Base-by-base conservation (phyloP, 2,888 invertebrate genomes). In the Macropis europaea region DNA sequence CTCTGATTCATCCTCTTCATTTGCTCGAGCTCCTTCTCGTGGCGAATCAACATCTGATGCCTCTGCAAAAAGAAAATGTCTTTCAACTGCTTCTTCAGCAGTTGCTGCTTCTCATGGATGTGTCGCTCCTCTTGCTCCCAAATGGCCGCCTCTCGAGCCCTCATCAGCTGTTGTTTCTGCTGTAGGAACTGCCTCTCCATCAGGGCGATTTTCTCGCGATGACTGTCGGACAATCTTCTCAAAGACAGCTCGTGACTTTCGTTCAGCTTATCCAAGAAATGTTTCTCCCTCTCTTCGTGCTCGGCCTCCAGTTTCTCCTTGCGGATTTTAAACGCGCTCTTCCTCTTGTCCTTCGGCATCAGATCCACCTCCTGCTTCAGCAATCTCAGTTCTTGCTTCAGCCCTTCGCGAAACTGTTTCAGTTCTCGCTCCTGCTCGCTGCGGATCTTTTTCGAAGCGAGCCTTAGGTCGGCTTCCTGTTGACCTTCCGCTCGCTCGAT, bases 101-200 rank as follows among this genome's bases (percentile, higher is more conserved):
- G 91, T 89, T 98, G 98, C 89, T 98, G 97, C 77, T 97, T 95
- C 88, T 99, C 99, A 89, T 99, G 98, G 77, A 99, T 95, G 88
- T 99, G 99, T 70, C 97, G 95, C 91, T 99, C 99, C 89, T 99
- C 99, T 63, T 98, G 91, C 89, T 99, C 99, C 99, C 99, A 99
- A 1, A 99, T 92, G 2, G 97, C 95, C 0, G 98, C 97, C 89
- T 99, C 99, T 30, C 97, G 93, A 0, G 96, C 96, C 79, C 96
- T 91, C 93, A 96, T 95, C 82, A 96, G 92, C 91, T 93, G 91
- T 85, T 99, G 99, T 85, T 97, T 95, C 90, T 98, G 97, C 90
- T 98, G 97, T 83, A 99, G 91, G 90, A 97, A 98, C 91, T 99
- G 98, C 15, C 96, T 91, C 90, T 99, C 99, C 90, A 97, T 95